Base-by-base conservation (phyloP, 2,797 vertebrate genomes). In the Danionella dracula region DNA sequence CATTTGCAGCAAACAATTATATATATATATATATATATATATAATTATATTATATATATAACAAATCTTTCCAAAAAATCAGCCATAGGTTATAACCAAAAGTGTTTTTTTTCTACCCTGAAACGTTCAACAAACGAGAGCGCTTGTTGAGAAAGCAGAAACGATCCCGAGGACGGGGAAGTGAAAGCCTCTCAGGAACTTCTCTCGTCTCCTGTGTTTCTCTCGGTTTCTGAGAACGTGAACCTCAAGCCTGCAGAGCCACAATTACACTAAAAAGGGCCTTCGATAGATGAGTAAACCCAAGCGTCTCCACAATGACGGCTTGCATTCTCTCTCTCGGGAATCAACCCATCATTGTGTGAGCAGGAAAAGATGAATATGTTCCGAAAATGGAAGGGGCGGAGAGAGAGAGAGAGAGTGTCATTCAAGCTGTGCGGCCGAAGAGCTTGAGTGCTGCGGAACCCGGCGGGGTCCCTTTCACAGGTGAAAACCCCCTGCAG, bases 401-500 rank as follows among this genome's bases (percentile, higher is more conserved):
- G 71, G 81, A 27, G 78, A 81, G 82, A 67, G 88, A 86, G 87
- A 85, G 80, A 67, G 88, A 86, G 87, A 85, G 80, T 83, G 83
- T 81, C 80, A 84, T 86, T 89, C 84, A 86, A 76, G 53, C 4
- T 75, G 74, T 80, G 62, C 86, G 79, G 83, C 79, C 71, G 67
- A 79, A 80, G 84, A 86, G 79, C 77, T 76, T 82, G 84, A 82
- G 84, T 82, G 73, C 55, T 79, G 82, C 80, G 78, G 76, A 83
- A 75, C 74, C 82, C 76, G 79, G 82, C 73, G 84, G 86, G 84
- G 81, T 86, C 84, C 86, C 76, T 88, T 89, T 90, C 86, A 89
- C 88, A 89, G 87, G 88, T 89, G 70, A 88, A 87, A 81, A 79
- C 86, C 86, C 87, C 88, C 84, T 78, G 82, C 62, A 37, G 79